Conservation (phyloP, 2,797 vertebrate species). For the Hippopotamyrus pictus region DNA sequence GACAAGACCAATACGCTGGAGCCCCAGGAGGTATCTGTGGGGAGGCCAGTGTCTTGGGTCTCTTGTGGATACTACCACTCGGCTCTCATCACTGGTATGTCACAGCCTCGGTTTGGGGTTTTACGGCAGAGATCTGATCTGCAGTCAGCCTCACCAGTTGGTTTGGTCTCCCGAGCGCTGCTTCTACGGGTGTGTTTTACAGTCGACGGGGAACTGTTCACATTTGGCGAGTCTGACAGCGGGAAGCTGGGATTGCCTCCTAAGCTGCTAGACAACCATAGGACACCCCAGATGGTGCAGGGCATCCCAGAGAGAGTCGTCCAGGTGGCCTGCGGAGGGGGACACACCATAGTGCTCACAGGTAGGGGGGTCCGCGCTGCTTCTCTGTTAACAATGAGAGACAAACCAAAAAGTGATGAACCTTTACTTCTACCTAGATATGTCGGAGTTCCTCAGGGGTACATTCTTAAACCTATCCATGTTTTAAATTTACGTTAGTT, state of each 20-base stretch:
- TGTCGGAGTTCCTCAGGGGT: neutral
- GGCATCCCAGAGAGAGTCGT: conserved; percentile 70
- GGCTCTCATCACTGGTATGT: conserved; percentile 82
- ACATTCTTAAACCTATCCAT: neutral
- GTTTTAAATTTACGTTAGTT: neutral
- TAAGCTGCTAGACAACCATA: conserved; percentile 69
- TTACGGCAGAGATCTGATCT: neutral
- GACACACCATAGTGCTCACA: conserved; percentile 83
- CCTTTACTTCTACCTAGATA: neutral
- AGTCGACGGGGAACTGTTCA: conserved; percentile 82
- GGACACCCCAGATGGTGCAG: conserved; percentile 74
- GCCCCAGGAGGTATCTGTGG: conserved; percentile 68
- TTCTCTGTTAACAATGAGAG: neutral
- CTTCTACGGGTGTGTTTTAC: conserved; percentile 33
- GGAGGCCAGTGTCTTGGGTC: conserved; percentile 68
- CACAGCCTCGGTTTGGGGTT: too few species aligned
- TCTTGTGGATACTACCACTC: conserved; percentile 85
- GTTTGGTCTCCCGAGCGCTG: neutral
- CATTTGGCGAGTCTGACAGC: conserved; percentile 84
- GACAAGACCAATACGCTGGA: conserved; percentile 48
- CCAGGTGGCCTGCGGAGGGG: conserved; percentile 85
- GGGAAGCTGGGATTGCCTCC: conserved; percentile 81
- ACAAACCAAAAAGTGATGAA: neutral
- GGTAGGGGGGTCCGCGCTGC: conserved; percentile 64
- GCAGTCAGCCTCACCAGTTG: neutral